Percentiles rank a stretch among this genome's conserved stretches.
These are phyloP conservation scores for Melipona bicolor DNA, from an alignment of 2,888 invertebrate genomes.

Conservation along the genomic window DNA sequence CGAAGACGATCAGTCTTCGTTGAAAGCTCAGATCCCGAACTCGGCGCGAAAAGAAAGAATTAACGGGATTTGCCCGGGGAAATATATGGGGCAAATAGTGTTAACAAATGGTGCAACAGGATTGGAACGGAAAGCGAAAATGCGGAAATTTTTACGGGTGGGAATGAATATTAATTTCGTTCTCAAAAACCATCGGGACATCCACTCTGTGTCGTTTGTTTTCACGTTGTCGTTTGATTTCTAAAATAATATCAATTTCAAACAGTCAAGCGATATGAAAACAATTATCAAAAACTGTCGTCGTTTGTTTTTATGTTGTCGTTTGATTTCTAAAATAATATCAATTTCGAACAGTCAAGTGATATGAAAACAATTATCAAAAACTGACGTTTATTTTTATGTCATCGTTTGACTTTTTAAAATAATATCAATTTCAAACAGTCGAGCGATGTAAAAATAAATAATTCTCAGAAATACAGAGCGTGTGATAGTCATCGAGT, in stretches of 20 bases:
- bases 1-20: conserved; percentile 36
- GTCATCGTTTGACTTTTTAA: too few relatives aligned
- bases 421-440: too few relatives aligned
- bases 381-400: not conserved
- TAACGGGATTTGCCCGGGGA: not conserved
- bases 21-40: not conserved
- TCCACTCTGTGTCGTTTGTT: not conserved
- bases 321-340: too few relatives aligned
- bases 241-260: too few relatives aligned
- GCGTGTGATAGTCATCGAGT: too few relatives aligned
- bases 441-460: too few relatives aligned
- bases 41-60: not conserved
- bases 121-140: not conserved
- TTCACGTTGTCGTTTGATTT: not conserved
- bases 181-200: not conserved
- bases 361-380: too few relatives aligned
- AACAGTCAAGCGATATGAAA: too few relatives aligned
- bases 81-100: not conserved
- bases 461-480: too few relatives aligned
- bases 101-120: not conserved
- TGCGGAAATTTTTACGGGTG: not conserved
- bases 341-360: too few relatives aligned
- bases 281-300: not conserved
- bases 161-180: not conserved
- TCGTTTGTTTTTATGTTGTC: not conserved